Evolutionary conservation across 2,113 vertebrate species (phyloP).

Genomic region (Narcine bancroftii): DNA sequence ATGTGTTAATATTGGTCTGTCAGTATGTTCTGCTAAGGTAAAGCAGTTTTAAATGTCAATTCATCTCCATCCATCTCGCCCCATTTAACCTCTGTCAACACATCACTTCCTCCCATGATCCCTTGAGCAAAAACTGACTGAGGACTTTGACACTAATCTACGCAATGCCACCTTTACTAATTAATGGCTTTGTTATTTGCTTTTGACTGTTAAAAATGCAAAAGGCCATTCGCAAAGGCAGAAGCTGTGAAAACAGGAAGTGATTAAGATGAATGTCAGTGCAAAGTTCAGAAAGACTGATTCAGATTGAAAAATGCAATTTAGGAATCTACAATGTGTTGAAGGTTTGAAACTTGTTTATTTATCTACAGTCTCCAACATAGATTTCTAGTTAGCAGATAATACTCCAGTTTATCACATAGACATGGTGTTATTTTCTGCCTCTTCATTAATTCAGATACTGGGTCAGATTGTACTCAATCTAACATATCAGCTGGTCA

Average conservation of each 20-base stretch:
- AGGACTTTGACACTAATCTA: conserved; percentile 53
- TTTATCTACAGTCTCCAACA: not conserved
- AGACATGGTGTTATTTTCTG: not conserved
- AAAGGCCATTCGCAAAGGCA: conserved; percentile 11
- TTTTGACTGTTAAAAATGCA: conserved; percentile 48
- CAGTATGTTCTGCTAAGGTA: conserved; percentile 26
- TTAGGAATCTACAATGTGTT: not conserved
- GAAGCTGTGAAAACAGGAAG: conserved; percentile 33
- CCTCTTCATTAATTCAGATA: too few species aligned
- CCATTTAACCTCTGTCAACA: conserved; percentile 63
- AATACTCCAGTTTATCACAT: not conserved
- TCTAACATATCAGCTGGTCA: not conserved
- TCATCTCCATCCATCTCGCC: conserved; percentile 58
- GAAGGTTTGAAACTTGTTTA: not conserved
- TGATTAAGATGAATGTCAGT: conserved; percentile 29
- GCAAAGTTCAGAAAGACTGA: conserved; percentile 12
- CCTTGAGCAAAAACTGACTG: conserved; percentile 56
- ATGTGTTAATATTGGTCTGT: conserved; percentile 38
- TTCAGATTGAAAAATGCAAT: not conserved
- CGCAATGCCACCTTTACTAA: conserved; percentile 53
- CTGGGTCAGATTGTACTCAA: not conserved
- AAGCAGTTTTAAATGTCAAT: conserved; percentile 46
- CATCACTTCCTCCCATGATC: conserved; percentile 53
- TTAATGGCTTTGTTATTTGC: conserved; percentile 53
- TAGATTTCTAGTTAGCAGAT: not conserved